Evolutionary conservation across 2,797 vertebrate genomes (phyloP).

Genomic region (Molothrus ater): DNA sequence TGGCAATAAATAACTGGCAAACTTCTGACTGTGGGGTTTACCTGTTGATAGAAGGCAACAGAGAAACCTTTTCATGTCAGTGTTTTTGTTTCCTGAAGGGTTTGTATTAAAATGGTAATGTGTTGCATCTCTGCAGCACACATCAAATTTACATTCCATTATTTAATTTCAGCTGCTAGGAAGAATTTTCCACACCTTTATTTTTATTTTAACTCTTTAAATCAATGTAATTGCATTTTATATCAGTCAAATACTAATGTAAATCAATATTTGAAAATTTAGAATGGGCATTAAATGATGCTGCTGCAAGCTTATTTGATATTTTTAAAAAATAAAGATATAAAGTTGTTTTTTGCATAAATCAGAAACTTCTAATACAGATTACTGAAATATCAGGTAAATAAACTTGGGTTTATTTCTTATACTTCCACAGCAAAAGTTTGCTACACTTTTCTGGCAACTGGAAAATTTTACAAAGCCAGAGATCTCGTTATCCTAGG

Average conservation of each 20-base stretch:
- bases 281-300: not conserved
- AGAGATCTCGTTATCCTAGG: not conserved
- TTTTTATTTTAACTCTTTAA: not conserved
- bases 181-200: not conserved
- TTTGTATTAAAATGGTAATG: not conserved
- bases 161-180: not conserved
- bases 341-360: not conserved
- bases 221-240: not conserved
- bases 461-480: not conserved
- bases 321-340: not conserved
- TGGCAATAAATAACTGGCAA: not conserved
- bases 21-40: not conserved
- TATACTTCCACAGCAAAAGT: not conserved
- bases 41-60: not conserved
- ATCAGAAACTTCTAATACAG: not conserved
- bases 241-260: not conserved
- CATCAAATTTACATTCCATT: not conserved
- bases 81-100: not conserved
- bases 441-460: not conserved
- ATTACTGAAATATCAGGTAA: not conserved
- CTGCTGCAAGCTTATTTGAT: not conserved
- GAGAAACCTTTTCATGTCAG: not conserved
- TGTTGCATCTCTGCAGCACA: not conserved
- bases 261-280: not conserved
- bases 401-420: not conserved